Evolutionary conservation across 2,797 vertebrate species (phyloP).

Genomic region (Notolabrus celidotus): DNA sequence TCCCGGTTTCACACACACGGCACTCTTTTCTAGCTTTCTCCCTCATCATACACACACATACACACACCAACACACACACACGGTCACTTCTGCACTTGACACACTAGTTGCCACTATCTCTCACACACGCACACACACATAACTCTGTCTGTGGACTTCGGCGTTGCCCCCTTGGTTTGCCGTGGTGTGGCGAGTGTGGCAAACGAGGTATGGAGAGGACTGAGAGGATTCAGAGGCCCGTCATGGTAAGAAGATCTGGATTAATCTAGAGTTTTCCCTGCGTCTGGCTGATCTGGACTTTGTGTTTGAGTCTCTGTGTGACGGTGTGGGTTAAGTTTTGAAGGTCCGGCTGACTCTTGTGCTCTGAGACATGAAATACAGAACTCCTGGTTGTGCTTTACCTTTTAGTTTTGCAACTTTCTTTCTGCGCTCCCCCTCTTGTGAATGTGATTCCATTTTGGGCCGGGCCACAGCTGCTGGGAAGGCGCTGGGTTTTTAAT

Average conservation of each 20-base stretch:
- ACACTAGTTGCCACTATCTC: slow-evolving; percentile 53
- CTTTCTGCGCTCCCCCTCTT: slow-evolving; percentile 58
- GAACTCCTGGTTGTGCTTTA: slow-evolving; percentile 17
- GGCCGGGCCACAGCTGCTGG: slow-evolving; percentile 84
- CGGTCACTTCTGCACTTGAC: slow-evolving; percentile 59
- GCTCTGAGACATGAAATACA: slow-evolving; percentile 6
- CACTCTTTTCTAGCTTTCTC: slow-evolving; percentile 68
- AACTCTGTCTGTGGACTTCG: slow-evolving; percentile 69
- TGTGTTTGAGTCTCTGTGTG: slow-evolving; percentile 17
- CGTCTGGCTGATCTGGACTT: slow-evolving; percentile 23
- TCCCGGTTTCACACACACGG: slow-evolving; percentile 66
- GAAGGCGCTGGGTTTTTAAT: slow-evolving; percentile 86
- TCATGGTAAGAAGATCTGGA: slow-evolving; percentile 83
- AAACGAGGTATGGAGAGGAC: slow-evolving; percentile 84
- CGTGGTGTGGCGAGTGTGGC: slow-evolving; percentile 81
- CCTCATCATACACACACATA: slow-evolving; percentile 50
- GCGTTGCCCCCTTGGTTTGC: slow-evolving; percentile 78
- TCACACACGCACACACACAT: slow-evolving; percentile 45
- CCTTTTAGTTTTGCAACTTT: slow-evolving; percentile 39
- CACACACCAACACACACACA: slow-evolving; percentile 46
- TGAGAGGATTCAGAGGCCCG: slow-evolving; percentile 84
- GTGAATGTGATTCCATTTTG: slow-evolving; percentile 84
- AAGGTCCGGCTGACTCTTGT: slow-evolving; percentile 28
- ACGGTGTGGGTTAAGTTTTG: slow-evolving; percentile 23
- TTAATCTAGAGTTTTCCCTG: slow-evolving; percentile 27